phyloP scores from a whole-genome alignment of 2,888 invertebrate species.

The Yponomeuta plumbellus region DNA sequence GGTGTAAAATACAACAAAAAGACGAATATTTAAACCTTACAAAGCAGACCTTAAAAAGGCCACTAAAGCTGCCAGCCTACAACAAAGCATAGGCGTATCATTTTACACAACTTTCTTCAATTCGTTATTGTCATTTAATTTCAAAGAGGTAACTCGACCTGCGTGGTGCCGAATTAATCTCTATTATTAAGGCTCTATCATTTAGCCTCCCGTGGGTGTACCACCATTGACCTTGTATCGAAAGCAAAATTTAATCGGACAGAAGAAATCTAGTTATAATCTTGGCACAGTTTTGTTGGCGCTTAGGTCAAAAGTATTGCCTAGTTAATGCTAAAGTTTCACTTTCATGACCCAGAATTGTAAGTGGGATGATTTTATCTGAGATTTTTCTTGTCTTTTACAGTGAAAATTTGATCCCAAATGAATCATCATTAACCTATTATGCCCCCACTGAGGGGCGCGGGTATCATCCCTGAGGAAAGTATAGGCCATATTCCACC shows the following conservation, averaged over 20 bases:
- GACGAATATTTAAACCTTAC: too few relatives aligned
- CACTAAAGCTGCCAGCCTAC: not conserved
- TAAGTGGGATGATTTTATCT: too few relatives aligned
- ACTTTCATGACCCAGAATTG: not conserved
- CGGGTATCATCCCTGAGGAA: too few relatives aligned
- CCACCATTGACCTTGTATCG: constrained; percentile 42
- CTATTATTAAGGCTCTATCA: not conserved
- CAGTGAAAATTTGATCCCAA: too few relatives aligned
- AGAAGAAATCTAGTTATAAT: not conserved
- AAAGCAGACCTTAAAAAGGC: not conserved
- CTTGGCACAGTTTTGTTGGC: not conserved
- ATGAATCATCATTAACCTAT: too few relatives aligned
- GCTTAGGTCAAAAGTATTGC: not conserved
- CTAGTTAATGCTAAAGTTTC: not conserved
- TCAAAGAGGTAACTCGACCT: not conserved
- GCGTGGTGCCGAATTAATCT: constrained; percentile 3
- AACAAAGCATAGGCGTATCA: constrained; percentile 1
- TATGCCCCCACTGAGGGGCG: too few relatives aligned
- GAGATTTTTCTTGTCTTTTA: too few relatives aligned
- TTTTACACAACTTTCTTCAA: constrained; percentile 1
- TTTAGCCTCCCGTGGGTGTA: constrained; percentile 35
- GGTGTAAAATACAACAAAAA: too few relatives aligned
- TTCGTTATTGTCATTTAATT: constrained; percentile 3
- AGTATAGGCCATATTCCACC: too few relatives aligned
- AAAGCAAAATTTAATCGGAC: constrained; percentile 43